Evolutionary conservation across 2,797 vertebrate species (phyloP).

Genomic region (Hoplostethus atlanticus): DNA sequence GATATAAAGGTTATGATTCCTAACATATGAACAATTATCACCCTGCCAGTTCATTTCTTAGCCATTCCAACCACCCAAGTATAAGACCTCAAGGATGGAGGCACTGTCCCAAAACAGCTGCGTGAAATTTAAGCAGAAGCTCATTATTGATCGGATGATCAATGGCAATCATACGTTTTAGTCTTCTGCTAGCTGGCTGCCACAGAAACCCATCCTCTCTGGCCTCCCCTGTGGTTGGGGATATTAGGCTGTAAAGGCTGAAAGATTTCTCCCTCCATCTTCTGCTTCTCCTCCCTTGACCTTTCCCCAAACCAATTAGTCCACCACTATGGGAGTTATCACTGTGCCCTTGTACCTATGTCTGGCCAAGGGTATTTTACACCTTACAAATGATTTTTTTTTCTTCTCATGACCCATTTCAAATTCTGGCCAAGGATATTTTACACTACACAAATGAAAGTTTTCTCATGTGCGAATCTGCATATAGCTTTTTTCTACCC

Average conservation of each 20-base stretch:
- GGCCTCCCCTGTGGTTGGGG: conserved; percentile 46
- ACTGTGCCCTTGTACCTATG: conserved; percentile 23
- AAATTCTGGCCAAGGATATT: conserved; percentile 28
- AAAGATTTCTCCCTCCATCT: conserved; percentile 44
- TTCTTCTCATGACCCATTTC: conserved; percentile 33
- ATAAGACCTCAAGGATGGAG: conserved; percentile 7
- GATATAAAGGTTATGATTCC: conserved; percentile 45
- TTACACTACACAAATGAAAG: conserved; percentile 24
- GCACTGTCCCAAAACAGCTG: conserved; percentile 35
- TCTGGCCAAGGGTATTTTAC: conserved; percentile 32
- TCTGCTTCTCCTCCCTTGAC: conserved; percentile 42
- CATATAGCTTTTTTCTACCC: conserved; percentile 41
- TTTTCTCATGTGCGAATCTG: conserved; percentile 37
- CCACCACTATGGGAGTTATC: conserved; percentile 40
- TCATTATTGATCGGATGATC: conserved; percentile 65
- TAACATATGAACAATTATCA: conserved; percentile 50
- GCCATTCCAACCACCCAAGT: conserved; percentile 36
- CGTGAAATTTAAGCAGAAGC: conserved; percentile 60
- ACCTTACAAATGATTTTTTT: conserved; percentile 23
- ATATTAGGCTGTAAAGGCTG: conserved; percentile 42
- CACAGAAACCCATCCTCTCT: conserved; percentile 40
- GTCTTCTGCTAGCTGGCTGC: conserved; percentile 31
- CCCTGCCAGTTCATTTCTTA: conserved; percentile 45
- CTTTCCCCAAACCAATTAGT: conserved; percentile 69
- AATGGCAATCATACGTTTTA: conserved; percentile 68